Conservation (phyloP, 2,888 invertebrate species). For the Leucozona laternaria region DNA sequence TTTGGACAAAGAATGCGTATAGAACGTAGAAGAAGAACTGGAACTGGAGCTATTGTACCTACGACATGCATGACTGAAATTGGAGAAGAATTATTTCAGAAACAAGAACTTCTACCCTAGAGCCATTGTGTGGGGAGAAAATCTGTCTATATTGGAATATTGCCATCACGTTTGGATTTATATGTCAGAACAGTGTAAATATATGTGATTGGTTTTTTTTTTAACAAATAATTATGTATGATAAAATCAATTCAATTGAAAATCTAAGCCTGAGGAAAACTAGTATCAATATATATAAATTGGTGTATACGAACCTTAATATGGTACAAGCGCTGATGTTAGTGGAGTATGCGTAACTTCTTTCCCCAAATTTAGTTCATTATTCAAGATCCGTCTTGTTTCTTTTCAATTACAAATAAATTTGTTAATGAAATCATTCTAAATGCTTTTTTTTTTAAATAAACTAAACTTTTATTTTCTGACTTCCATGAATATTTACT, state of each 20-base stretch:
- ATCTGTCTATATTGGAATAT: constrained; percentile 6
- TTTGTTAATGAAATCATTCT: too few relatives aligned
- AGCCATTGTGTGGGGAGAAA: background rate
- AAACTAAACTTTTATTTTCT: too few relatives aligned
- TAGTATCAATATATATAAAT: too few relatives aligned
- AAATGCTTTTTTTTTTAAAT: too few relatives aligned
- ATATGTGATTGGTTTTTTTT: background rate
- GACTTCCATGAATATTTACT: too few relatives aligned
- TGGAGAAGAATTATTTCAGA: background rate
- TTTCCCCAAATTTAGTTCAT: too few relatives aligned
- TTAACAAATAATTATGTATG: background rate
- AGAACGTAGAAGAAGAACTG: background rate
- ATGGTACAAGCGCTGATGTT: too few relatives aligned
- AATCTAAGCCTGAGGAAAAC: background rate
- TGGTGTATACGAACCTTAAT: too few relatives aligned
- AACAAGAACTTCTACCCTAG: background rate
- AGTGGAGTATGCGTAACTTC: too few relatives aligned
- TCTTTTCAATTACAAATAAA: too few relatives aligned
- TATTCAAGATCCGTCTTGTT: too few relatives aligned
- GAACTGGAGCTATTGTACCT: background rate
- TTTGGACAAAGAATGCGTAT: constrained; percentile 26
- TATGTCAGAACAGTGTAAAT: background rate
- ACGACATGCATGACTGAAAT: constrained; percentile 24
- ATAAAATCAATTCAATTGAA: background rate
- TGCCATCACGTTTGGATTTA: constrained; percentile 3